These are phyloP conservation scores for Chrysoperla carnea DNA, from an alignment of 1,140 invertebrate genomes.

Conservation along the genomic window DNA sequence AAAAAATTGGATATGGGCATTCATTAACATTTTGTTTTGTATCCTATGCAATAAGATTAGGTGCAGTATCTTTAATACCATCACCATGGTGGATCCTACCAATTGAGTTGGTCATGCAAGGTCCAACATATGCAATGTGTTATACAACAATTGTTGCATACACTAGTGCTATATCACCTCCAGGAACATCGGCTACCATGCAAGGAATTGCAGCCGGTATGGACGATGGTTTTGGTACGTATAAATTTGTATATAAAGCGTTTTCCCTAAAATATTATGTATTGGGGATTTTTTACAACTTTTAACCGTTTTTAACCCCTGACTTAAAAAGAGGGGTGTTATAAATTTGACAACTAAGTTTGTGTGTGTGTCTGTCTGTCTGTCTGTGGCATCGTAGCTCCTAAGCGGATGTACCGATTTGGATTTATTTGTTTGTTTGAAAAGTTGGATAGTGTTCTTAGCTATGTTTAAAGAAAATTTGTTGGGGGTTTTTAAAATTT, in stretches of 20 bases:
- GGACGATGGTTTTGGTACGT: slow-evolving; percentile 58
- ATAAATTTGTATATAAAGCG: neutral
- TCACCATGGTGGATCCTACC: slow-evolving; percentile 56
- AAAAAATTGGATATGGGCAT: slow-evolving; percentile 48
- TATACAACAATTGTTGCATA: slow-evolving; percentile 64
- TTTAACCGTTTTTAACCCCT: neutral
- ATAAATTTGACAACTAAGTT: too few species aligned
- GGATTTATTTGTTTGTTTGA: too few species aligned
- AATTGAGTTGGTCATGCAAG: slow-evolving; percentile 55
- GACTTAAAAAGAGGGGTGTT: too few species aligned
- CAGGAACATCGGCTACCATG: slow-evolving; percentile 61
- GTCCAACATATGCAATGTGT: slow-evolving; percentile 58
- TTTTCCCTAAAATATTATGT: neutral
- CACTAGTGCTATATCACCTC: slow-evolving; percentile 51
- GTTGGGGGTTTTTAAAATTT: too few species aligned
- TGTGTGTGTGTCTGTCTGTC: too few species aligned
- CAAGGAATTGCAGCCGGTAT: slow-evolving; percentile 68
- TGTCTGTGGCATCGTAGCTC: too few species aligned
- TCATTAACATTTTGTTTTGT: slow-evolving; percentile 52
- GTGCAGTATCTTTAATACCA: slow-evolving; percentile 45
- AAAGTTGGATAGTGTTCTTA: too few species aligned
- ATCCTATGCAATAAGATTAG: slow-evolving; percentile 45
- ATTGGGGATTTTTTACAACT: neutral
- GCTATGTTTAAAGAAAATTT: too few species aligned
- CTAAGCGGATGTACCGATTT: neutral